Base-by-base conservation (phyloP, 2,888 invertebrate species). In the Amblyjoppa fuscipennis region DNA sequence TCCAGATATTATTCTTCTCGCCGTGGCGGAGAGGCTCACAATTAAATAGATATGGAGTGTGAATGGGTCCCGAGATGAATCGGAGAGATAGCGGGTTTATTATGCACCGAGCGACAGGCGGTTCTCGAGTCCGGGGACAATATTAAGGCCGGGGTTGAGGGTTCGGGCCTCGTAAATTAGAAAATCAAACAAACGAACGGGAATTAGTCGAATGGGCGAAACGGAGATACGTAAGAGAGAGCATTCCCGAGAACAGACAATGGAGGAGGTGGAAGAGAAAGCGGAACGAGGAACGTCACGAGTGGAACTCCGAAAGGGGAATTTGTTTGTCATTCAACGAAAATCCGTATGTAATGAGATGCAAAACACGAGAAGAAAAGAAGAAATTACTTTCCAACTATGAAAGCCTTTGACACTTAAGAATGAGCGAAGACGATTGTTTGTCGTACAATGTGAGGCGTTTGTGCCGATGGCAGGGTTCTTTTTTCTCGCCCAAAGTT, bases 21-120 rank as follows among this genome's bases (percentile, higher is more conserved):
- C 59, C 49, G 25, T 41, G 20, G 28, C 56, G 75, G 49, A 70
- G 28, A 70, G 61, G 11, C 9, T 11, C 70, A 81, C 78, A 79
- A 79, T 78, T 82, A 75, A 75, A 85, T 69, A 66, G 38, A 81
- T 78, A 81, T 64, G 51, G 70, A 77, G 71, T 38, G 81, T 69
- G 76, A 75, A 85, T 81, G 78, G 68, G 59, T 11, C 81, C 56
- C n/a, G 85, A 73, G 66, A 85, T 81, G 68, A 81, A 84, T 75
- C 45, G 51, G 78, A 53, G 34, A 49, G 75, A 78, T 83, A 79
- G 38, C 34, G 45, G 38, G 31, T 64, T 74, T 71, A 81, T 85
- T 75, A 51, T 81, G 49, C 64, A 51, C 45, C 28, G 28, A 64
- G 68, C 38, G 77, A 80, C 69, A 83, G 28, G 49, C 51, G 41